A percentile compares a stretch with the other conserved stretches of the same genome.
Evolutionary conservation across 2,797 vertebrate genomes (phyloP).

Genomic region (Rachycentron canadum): DNA sequence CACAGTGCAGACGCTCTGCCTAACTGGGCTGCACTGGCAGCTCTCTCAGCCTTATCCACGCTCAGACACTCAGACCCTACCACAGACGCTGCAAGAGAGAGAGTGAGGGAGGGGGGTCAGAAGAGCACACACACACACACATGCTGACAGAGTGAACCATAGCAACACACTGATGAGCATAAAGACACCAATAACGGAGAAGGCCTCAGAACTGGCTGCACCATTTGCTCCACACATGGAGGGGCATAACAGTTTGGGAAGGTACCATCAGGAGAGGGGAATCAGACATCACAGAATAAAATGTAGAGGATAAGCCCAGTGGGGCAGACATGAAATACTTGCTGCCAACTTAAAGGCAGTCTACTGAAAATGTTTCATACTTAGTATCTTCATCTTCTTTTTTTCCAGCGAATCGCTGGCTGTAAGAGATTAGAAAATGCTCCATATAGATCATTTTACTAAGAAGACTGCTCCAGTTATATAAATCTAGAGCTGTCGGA

Average conservation of each 20-base stretch:
- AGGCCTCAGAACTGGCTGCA: conserved; percentile 67
- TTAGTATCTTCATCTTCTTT: conserved; percentile 18
- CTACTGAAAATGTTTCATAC: conserved; percentile 35
- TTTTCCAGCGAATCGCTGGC: background rate
- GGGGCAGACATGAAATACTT: conserved; percentile 37
- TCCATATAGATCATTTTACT: conserved; percentile 15
- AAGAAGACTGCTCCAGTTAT: background rate
- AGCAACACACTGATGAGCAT: conserved; percentile 72
- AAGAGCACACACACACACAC: background rate
- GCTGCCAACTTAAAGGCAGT: conserved; percentile 20
- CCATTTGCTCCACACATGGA: conserved; percentile 64
- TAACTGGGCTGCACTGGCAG: conserved; percentile 82
- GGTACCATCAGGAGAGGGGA: conserved; percentile 54
- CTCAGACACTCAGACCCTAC: conserved; percentile 72
- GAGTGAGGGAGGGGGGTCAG: background rate
- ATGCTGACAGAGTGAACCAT: conserved; percentile 65
- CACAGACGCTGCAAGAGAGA: conserved; percentile 52
- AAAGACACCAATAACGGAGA: conserved; percentile 69
- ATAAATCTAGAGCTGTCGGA: conserved; percentile 13
- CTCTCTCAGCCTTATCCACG: conserved; percentile 69
- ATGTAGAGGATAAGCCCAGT: conserved; percentile 39
- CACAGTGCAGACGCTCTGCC: conserved; percentile 81
- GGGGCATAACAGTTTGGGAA: conserved; percentile 53
- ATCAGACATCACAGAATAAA: conserved; percentile 36
- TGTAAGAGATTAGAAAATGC: conserved; percentile 12